Conservation (phyloP, 2,888 invertebrate genomes). For the Cheilosia impressa region DNA sequence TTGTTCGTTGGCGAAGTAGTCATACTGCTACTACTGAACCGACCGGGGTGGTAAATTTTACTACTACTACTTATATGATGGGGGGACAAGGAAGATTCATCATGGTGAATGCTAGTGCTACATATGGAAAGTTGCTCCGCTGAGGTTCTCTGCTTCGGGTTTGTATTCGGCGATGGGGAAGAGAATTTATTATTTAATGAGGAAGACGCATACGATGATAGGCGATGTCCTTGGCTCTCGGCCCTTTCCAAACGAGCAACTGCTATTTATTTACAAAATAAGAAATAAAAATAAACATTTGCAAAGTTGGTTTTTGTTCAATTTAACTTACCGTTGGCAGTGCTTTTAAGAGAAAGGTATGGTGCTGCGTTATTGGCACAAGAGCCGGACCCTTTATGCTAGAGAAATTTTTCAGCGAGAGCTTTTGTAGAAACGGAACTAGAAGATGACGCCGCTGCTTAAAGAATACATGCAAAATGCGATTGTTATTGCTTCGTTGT, state of each 20-base stretch:
- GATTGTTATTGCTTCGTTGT: neutral
- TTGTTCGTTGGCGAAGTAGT: conserved; percentile 73
- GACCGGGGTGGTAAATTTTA: conserved; percentile 67
- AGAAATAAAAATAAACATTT: neutral
- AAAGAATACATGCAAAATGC: conserved; percentile 55
- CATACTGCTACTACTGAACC: conserved; percentile 71
- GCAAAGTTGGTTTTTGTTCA: neutral
- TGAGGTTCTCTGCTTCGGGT: conserved; percentile 69
- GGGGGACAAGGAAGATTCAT: conserved; percentile 76
- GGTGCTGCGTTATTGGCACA: conserved; percentile 79
- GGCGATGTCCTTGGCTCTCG: conserved; percentile 78
- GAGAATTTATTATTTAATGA: conserved; percentile 74
- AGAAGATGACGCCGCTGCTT: conserved; percentile 84
- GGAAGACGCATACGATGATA: conserved; percentile 77
- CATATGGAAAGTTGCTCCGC: conserved; percentile 70
- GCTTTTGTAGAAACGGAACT: conserved; percentile 85
- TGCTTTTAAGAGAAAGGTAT: conserved; percentile 76
- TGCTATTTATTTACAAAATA: conserved; percentile 16
- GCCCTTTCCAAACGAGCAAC: conserved; percentile 75
- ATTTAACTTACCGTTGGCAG: conserved; percentile 69
- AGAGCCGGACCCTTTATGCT: conserved; percentile 84
- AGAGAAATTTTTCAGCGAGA: conserved; percentile 82
- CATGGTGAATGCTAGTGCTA: conserved; percentile 73
- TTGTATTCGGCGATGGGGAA: conserved; percentile 66
- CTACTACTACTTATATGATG: conserved; percentile 74